Base-by-base conservation (phyloP, 2,888 invertebrate species). In the Acrobasis consociella region DNA sequence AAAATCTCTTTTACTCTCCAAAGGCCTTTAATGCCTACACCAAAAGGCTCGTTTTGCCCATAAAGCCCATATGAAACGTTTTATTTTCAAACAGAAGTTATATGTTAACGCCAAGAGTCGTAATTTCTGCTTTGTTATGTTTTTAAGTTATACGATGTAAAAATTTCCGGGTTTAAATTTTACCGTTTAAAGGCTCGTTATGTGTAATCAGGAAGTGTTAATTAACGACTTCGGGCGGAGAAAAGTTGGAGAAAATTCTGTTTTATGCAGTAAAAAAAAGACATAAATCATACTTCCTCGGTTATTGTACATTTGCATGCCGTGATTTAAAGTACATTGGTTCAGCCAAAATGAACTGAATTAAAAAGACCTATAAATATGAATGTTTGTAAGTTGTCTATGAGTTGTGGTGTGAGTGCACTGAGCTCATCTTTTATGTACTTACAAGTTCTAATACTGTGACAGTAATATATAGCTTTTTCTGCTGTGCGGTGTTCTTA, bases 351-450 rank as follows among this genome's bases (percentile, higher is more conserved):
- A 38, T 49, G 15, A 31, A 59, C 49, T 31, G 60, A 64, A 64
- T 68, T 65, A 64, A 67, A 66, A 66, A 62, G 63, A 68, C 55
- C 60, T 61, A 62, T 64, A 61, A 62, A 60, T 60, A 60, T 60
- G 1, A 60, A 60, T 60, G 42, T 60, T 10, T 51, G 60, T 51
- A 17, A 22, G 60, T 59, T 59, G 49, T 37, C 50, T 50, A 8
- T 17, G 38, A 37, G 15, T 38, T 49, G 15, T 59, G 49, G 16
- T 39, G 16, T 11, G 46, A 22, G n/a, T 60, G 60, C 22, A 52
- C 9, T 10, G 17, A 16, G 9, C 13, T 49, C 50, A 15, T 60
- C 38, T 60, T 50, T 51, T 39, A 50, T 60, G 11, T 37, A 31
- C 49, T 60, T 51, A 38, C 16, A 5, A 16, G 15, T 16, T 17